These are phyloP conservation scores for Equus quagga DNA, from an alignment of 2,113 vertebrate genomes.

Conservation along the genomic window DNA sequence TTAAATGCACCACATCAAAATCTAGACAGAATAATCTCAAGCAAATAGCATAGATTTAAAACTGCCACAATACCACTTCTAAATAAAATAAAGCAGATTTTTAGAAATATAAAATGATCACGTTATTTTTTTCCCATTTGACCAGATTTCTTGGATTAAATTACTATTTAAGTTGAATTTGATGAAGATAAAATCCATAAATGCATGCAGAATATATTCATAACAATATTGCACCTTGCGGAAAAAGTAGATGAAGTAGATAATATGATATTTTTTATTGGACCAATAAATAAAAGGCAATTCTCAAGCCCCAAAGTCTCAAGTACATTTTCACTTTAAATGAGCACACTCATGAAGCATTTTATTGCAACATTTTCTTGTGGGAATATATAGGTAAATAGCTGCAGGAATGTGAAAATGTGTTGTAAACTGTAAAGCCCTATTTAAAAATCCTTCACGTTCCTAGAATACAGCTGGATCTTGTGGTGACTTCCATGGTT, in stretches of 20 bases:
- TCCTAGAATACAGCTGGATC: background rate
- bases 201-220: constrained; percentile 72
- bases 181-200: constrained; percentile 79
- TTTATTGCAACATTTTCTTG: constrained; percentile 76
- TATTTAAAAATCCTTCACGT: constrained; percentile 61
- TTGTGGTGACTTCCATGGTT: background rate
- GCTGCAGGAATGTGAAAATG: constrained; percentile 32
- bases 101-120: constrained; percentile 72
- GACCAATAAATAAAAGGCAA: constrained; percentile 80
- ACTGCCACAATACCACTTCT: constrained; percentile 29
- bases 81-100: constrained; percentile 70
- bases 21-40: background rate
- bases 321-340: constrained; percentile 78
- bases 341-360: constrained; percentile 73
- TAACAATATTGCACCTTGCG: constrained; percentile 79
- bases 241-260: constrained; percentile 82
- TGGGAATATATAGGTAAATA: constrained; percentile 75
- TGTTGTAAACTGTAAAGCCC: constrained; percentile 57
- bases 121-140: constrained; percentile 63
- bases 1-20: constrained; percentile 37
- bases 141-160: constrained; percentile 74
- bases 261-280: constrained; percentile 82
- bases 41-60: constrained; percentile 53
- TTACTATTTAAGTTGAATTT: constrained; percentile 78
- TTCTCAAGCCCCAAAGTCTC: constrained; percentile 78